phyloP scores from a whole-genome alignment of 2,888 invertebrate species.

The Pseudanteris insignis region DNA sequence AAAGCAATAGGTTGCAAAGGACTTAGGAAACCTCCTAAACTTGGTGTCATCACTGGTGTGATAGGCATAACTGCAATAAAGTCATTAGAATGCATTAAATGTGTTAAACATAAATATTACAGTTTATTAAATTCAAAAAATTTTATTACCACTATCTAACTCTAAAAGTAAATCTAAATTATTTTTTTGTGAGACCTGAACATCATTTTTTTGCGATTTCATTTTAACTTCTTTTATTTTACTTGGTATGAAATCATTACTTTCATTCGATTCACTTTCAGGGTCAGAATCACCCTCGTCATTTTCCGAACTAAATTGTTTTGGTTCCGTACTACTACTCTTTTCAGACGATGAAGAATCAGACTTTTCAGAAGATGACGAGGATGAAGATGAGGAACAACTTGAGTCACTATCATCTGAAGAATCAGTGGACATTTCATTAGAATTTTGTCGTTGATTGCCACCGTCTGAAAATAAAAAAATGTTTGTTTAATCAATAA shows the following conservation, averaged over 20 bases:
- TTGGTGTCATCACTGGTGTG: conserved; percentile 83
- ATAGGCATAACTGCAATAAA: conserved; percentile 69
- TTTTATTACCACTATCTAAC: conserved; percentile 74
- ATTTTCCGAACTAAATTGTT: conserved; percentile 54
- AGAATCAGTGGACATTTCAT: conserved; percentile 30
- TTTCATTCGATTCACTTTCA: conserved; percentile 49
- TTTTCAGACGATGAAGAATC: conserved; percentile 40
- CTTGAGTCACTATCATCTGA: conserved; percentile 13
- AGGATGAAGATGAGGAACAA: conserved; percentile 23
- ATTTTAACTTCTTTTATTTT: conserved; percentile 50
- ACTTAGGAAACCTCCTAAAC: conserved; percentile 80
- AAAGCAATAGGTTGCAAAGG: conserved; percentile 67
- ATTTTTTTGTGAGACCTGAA: conserved; percentile 69
- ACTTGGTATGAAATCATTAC: conserved; percentile 45
- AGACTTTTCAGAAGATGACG: conserved; percentile 41
- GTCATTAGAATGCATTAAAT: no score
- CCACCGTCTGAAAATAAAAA: no score
- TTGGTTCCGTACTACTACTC: conserved; percentile 50
- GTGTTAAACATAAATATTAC: no score
- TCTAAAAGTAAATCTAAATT: conserved; percentile 87
- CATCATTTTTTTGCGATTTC: conserved; percentile 59
- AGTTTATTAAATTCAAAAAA: no score
- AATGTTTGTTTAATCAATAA: no score
- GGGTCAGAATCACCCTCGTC: conserved; percentile 57
- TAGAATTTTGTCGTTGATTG: conserved; percentile 44